Conservation (phyloP, 2,797 vertebrate species). For the Malurus splendens region DNA sequence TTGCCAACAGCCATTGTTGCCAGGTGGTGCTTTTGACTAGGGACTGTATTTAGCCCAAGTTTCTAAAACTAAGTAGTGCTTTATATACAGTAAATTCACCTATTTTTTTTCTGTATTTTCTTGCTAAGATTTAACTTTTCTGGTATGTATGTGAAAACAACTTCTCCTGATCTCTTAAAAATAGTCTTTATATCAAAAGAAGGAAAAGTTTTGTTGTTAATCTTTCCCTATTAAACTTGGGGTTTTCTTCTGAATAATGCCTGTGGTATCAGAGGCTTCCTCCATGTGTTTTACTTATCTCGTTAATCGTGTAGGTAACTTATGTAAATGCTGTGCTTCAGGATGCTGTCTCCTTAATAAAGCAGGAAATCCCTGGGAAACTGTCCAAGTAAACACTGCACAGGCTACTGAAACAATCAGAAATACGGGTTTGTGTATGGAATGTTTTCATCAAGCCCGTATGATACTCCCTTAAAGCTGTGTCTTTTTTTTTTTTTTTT, state of each 20-base stretch:
- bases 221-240: background rate
- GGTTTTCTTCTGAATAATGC: background rate
- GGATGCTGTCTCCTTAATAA: background rate
- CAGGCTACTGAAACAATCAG: background rate
- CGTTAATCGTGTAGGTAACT: background rate
- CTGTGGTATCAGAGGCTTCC: background rate
- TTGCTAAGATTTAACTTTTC: background rate
- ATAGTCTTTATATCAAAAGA: background rate
- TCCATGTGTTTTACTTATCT: background rate
- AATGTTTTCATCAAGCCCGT: background rate
- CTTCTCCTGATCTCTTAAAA: background rate
- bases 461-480: background rate
- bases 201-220: background rate
- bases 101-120: background rate
- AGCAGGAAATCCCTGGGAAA: slow-evolving; percentile 36
- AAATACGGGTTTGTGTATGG: background rate
- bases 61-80: background rate
- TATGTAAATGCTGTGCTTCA: background rate
- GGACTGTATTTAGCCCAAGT: background rate
- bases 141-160: background rate
- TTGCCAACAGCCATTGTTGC: background rate
- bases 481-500: background rate
- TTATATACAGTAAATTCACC: background rate
- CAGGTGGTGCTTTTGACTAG: background rate
- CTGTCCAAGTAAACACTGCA: slow-evolving; percentile 1